Evolutionary conservation across 2,888 invertebrate genomes (phyloP).

Genomic region (Heliconius sara): DNA sequence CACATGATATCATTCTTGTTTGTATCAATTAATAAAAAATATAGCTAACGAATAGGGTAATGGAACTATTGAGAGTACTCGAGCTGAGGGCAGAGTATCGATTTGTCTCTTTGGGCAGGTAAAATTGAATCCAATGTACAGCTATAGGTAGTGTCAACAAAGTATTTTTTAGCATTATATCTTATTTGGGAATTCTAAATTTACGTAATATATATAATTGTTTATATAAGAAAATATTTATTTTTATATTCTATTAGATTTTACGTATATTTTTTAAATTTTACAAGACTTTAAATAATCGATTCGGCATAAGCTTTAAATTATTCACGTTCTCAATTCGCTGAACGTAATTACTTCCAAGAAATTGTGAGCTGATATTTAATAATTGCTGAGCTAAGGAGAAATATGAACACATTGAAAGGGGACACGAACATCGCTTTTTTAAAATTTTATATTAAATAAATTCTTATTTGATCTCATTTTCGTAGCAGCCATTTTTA

Average conservation of each 20-base stretch:
- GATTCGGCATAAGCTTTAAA: background rate
- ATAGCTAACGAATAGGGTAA: slow-evolving; percentile 21
- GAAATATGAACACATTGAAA: background rate
- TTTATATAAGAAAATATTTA: background rate
- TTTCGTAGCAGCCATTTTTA: background rate
- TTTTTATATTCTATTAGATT: background rate
- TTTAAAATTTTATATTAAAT: background rate
- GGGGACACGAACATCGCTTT: background rate
- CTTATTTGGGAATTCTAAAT: background rate
- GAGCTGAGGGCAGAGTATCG: slow-evolving; percentile 3
- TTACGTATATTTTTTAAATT: background rate
- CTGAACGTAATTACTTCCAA: background rate
- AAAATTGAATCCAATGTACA: background rate
- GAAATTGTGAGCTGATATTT: background rate
- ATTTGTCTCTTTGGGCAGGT: slow-evolving; percentile 10
- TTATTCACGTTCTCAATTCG: background rate
- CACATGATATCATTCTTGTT: background rate
- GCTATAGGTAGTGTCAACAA: background rate
- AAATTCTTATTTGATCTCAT: background rate
- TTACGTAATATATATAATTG: background rate
- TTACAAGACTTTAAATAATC: background rate
- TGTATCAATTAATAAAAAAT: slow-evolving; percentile 22
- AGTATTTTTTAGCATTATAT: too few relatives aligned
- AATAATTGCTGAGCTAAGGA: background rate
- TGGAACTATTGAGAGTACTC: slow-evolving; percentile 27